Conservation (phyloP, 2,113 vertebrate species). For the Hassar affinis region DNA sequence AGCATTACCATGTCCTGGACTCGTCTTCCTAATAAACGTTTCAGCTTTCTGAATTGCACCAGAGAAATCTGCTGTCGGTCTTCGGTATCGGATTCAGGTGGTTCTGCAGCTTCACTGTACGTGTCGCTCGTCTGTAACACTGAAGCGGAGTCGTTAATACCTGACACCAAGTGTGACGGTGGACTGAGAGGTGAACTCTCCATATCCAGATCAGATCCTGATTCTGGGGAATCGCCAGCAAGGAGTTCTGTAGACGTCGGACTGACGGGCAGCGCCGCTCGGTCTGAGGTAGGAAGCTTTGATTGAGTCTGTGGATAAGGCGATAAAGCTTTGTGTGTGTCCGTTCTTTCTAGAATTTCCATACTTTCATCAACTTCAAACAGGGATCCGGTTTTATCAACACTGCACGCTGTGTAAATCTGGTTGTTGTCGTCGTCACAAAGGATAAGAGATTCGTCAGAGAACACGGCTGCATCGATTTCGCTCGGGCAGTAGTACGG, state of each 20-base stretch:
- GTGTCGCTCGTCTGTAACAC: constrained; percentile 25
- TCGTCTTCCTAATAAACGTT: constrained; percentile 47
- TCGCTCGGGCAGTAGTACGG: constrained; percentile 46
- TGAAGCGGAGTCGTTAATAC: not conserved
- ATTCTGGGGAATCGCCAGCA: constrained; percentile 42
- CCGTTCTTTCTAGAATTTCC: not conserved
- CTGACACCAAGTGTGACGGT: constrained; percentile 18
- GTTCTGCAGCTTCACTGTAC: constrained; percentile 18
- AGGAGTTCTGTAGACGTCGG: constrained; percentile 43
- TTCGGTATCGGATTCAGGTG: constrained; percentile 14
- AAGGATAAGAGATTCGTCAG: constrained; percentile 18
- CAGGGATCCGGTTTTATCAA: not conserved
- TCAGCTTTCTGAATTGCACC: constrained; percentile 55
- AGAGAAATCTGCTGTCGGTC: constrained; percentile 62
- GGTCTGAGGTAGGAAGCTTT: not conserved
- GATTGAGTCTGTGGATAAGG: not conserved
- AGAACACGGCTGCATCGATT: constrained; percentile 35
- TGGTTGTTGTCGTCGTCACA: not conserved
- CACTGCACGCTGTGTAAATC: not conserved
- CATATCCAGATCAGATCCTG: constrained; percentile 21
- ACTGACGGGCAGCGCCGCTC: not conserved
- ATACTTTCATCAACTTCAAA: not conserved
- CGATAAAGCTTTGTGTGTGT: not conserved
- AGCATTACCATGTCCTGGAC: constrained; percentile 54
- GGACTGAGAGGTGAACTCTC: constrained; percentile 34